Conservation (phyloP, 2,113 vertebrate species). For the Smithornis capensis region DNA sequence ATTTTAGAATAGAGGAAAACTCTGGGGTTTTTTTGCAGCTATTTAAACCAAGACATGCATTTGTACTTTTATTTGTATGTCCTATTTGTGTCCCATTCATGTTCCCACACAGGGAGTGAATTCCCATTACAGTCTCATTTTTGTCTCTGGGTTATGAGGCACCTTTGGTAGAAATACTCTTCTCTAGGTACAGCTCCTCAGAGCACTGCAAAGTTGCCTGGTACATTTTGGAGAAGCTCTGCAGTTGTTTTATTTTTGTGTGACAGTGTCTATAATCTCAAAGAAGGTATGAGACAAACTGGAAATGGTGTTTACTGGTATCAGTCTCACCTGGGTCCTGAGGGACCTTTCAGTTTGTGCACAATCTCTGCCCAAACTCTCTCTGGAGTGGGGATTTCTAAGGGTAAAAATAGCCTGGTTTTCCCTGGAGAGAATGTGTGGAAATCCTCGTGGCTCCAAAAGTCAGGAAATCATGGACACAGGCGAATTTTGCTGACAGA, state of each 20-base stretch:
- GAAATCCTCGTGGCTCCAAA: not conserved
- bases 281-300: not conserved
- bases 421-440: not conserved
- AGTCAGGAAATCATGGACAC: not conserved
- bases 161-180: not conserved
- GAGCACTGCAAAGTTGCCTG: not conserved
- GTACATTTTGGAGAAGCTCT: not conserved
- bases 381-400: not conserved
- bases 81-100: not conserved
- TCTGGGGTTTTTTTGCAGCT: not conserved
- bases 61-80: not conserved
- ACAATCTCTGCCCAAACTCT: not conserved
- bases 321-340: not conserved
- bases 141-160: not conserved
- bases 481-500: conserved; percentile 20
- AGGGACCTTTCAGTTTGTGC: not conserved
- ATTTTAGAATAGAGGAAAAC: not conserved
- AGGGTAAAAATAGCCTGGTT: not conserved
- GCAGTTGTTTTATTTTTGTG: not conserved
- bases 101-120: not conserved
- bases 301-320: not conserved
- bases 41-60: not conserved
- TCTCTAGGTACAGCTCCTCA: not conserved
- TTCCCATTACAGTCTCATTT: not conserved
- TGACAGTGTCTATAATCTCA: not conserved